Conservation (phyloP, 2,888 invertebrate genomes). For the Agrotis segetum region DNA sequence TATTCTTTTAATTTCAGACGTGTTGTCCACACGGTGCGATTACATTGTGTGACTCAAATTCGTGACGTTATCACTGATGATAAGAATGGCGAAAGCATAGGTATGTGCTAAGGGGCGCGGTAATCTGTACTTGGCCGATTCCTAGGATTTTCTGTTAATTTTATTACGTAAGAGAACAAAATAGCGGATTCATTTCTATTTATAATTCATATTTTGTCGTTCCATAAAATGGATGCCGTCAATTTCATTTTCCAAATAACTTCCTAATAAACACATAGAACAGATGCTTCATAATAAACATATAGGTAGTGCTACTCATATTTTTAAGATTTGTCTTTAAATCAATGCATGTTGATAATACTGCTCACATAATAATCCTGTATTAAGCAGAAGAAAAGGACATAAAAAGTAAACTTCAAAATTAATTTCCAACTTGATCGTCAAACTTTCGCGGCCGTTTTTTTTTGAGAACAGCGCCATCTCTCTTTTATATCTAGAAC, state of each 20-base stretch:
- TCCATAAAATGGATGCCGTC: neutral
- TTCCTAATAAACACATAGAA: no score
- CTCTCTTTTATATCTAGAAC: constrained; percentile 15
- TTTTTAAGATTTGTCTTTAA: no score
- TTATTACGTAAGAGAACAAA: constrained; percentile 24
- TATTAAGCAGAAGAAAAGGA: neutral
- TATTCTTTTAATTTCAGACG: constrained; percentile 68
- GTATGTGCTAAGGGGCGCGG: constrained; percentile 58
- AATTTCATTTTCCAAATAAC: neutral
- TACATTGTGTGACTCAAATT: constrained; percentile 84
- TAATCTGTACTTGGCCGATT: constrained; percentile 51
- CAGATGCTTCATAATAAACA: no score
- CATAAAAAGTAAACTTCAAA: neutral
- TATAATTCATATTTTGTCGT: neutral
- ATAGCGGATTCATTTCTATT: neutral
- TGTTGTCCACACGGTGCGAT: constrained; percentile 72
- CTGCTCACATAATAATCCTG: no score
- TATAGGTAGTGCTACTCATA: no score
- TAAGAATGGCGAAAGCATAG: constrained; percentile 76
- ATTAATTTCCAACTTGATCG: neutral
- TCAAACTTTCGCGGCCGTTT: constrained; percentile 12
- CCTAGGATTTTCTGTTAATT: constrained; percentile 37
- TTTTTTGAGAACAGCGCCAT: constrained; percentile 33
- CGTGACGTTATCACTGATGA: constrained; percentile 84
- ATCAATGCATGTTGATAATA: no score